phyloP scores from a whole-genome alignment of 1,140 invertebrate species.

The Zeugodacus cucurbitae region DNA sequence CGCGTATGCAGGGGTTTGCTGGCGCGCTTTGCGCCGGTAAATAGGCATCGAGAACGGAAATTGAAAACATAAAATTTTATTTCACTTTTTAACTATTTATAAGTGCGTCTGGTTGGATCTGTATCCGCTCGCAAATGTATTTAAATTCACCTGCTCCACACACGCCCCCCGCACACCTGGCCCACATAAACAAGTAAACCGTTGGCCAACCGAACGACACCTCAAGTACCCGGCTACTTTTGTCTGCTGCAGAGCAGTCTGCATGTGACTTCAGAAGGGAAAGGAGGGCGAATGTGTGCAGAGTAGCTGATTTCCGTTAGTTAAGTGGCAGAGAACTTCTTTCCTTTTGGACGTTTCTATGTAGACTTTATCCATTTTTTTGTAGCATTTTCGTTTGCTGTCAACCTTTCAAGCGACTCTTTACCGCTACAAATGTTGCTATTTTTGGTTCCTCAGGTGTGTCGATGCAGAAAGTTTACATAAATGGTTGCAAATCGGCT shows the following conservation, averaged over 20 bases:
- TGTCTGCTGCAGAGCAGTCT: neutral
- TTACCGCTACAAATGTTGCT: too few species aligned
- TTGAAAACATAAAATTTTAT: constrained; percentile 48
- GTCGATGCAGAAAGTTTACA: too few species aligned
- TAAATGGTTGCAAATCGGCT: too few species aligned
- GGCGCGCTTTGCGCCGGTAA: neutral
- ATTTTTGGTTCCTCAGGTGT: too few species aligned
- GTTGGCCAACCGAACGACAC: neutral
- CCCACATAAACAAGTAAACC: neutral
- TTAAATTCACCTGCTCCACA: constrained; percentile 3
- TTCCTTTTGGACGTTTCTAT: neutral
- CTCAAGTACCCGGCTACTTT: neutral
- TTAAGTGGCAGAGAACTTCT: constrained; percentile 35
- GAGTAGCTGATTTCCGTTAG: constrained; percentile 43
- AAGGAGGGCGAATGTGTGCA: neutral
- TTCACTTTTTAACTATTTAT: constrained; percentile 35
- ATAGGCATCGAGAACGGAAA: constrained; percentile 42
- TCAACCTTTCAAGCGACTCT: neutral
- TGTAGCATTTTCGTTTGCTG: neutral
- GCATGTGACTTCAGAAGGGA: neutral
- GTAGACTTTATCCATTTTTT: neutral
- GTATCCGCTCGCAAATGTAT: constrained; percentile 39
- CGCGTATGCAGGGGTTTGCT: neutral
- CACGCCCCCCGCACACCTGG: neutral
- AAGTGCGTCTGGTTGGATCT: constrained; percentile 35